Base-by-base conservation (phyloP, 2,113 vertebrate genomes). In the Pycnonotus jocosus region DNA sequence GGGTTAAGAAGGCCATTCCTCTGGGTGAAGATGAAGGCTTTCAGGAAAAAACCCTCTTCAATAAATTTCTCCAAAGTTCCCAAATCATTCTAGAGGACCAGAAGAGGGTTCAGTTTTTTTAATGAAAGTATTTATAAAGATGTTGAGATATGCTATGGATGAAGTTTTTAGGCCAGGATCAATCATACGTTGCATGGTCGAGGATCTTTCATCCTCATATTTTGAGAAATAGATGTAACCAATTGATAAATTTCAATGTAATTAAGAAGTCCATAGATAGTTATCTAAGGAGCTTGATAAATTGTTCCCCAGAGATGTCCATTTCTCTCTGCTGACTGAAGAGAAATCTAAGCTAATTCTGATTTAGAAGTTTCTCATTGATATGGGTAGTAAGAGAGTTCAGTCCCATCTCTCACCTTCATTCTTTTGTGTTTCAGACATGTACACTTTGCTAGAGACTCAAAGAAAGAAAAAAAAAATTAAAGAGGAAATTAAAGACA, bases 401-500 rank as follows among this genome's bases (percentile, higher is more conserved):
- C 21, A 88, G 24, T 53, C 7, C 7, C 8, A 31, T 2, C 7
- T 45, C 50, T 60, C 14, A 31, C 7, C 5, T 69, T 60, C 28
- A 31, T 31, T 4, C 1, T 61, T 80, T 28, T 51, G 9, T 76
- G 17, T 50, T 71, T 17, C 27, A 47, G 48, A 30, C 2, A 35
- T 8, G 4, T 42, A 27, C 5, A 21, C 7, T 17, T 37, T n/a
- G 2, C 14, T 28, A 33, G 10, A 17, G 1, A n/a, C 6, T 44
- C 8, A 35, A 69, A 76, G 4, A 56, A 48, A 72, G 24, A 42
- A 28, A 42, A 68, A 12, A 60, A 35, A 42, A 56, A 58, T 20
- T 8, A 51, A 57, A 56, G 5, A n/a, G 31, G 2, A 76, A 68
- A 79, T 44, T 23, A 25, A 65, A 58, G 31, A 22, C 4, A 40